Base-by-base conservation (phyloP, 1,140 invertebrate genomes). In the Tetraneura akinire region DNA sequence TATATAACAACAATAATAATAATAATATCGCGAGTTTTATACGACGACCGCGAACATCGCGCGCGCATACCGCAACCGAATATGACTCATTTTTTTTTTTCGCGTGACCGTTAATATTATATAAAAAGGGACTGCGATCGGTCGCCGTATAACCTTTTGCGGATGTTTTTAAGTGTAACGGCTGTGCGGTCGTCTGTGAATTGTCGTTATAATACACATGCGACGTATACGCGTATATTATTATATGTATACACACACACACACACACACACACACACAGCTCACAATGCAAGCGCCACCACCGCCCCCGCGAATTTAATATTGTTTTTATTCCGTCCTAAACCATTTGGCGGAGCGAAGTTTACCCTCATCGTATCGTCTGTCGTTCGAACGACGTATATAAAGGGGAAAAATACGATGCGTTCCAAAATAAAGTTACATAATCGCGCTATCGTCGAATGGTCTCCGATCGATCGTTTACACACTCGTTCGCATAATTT, bases 131-230 rank as follows among this genome's bases (percentile, higher is more conserved):
- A 47, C 6, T 1, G 16, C 21, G 13, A 21, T 13, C 66, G n/a
- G 11, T 45, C 64, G 18, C 26, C 29, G 18, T 21, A 4, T 10
- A 47, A 14, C 13, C 32, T 37, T 37, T 37, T 68, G 18, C 21
- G 42, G 21, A 68, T 23, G 49, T 76, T 76, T n/a, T 57, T 76
- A 76, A 76, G 73, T 37, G 32, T 55, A 57, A 76, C 73, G 73
- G 73, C 73, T 76, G 71, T 74, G 47, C 29, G 29, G 71, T 53
- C 47, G 71, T 55, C 49, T 18, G 71, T 74, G n/a, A 37, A 37
- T 37, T 37, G 32, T 37, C 32, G 32, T 37, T 37, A n/a, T 6
- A n/a, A 32, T 47, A 11, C 37, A 18, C 10, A 18, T 4, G 3
- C 18, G 18, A 10, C 8, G 60, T 37, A 13, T 26, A 18, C 42